Conservation (phyloP, 2,888 invertebrate species). For the Himalopsyche anomala region DNA sequence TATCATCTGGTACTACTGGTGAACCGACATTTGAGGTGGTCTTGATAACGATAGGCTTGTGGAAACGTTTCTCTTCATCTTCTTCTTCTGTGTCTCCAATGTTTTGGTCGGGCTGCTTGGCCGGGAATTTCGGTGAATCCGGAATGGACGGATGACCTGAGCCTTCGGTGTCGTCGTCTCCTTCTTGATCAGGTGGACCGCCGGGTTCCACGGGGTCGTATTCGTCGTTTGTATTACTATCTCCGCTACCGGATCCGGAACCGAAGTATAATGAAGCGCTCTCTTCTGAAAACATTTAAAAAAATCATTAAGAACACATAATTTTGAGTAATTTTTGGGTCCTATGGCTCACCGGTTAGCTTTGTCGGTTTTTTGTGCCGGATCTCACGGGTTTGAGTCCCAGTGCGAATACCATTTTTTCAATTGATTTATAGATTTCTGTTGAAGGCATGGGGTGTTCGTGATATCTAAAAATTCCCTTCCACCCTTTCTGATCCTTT, state of each 20-base stretch:
- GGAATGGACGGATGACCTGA: slow-evolving; percentile 69
- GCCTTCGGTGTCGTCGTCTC: slow-evolving; percentile 69
- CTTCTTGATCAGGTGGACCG: slow-evolving; percentile 65
- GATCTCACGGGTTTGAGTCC: too few species aligned
- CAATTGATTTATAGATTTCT: too few species aligned
- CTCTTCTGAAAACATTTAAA: slow-evolving; percentile 73
- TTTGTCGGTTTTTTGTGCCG: too few species aligned
- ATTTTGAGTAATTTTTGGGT: too few species aligned
- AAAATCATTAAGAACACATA: neutral
- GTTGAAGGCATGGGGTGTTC: too few species aligned
- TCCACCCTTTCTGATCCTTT: too few species aligned
- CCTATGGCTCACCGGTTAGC: too few species aligned
- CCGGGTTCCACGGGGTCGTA: slow-evolving; percentile 64
- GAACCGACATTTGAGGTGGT: slow-evolving; percentile 69
- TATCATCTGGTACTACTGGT: slow-evolving; percentile 64
- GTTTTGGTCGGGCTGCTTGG: slow-evolving; percentile 68
- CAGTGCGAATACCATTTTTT: too few species aligned
- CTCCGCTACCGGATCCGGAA: slow-evolving; percentile 86
- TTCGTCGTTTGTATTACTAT: slow-evolving; percentile 73
- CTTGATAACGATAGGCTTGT: slow-evolving; percentile 69
- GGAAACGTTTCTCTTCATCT: slow-evolving; percentile 68
- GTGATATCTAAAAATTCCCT: too few species aligned
- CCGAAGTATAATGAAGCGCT: slow-evolving; percentile 74
- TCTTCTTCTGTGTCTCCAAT: slow-evolving; percentile 64
- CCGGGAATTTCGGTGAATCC: slow-evolving; percentile 70